Base-by-base conservation (phyloP, 2,888 invertebrate species). In the Tipula helvola region DNA sequence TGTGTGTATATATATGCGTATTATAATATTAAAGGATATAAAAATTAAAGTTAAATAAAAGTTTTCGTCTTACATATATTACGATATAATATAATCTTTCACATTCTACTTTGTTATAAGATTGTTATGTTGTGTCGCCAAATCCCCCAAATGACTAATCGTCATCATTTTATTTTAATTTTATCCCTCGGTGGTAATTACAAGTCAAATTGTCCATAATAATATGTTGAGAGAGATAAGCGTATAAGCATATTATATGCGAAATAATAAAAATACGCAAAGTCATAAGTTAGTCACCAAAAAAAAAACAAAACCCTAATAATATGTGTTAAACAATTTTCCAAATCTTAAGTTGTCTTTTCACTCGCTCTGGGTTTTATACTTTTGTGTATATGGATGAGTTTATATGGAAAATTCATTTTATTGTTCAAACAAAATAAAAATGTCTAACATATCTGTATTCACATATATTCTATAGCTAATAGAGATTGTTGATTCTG, bases 161-260 rank as follows among this genome's bases (percentile, higher is more conserved):
- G 71, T 71, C 28, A 71, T 71, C 28, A 28, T 71, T 71, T 71
- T 71, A 71, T 71, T 71, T 71, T 71, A 71, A 71, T 71, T 71
- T 71, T n/a, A 71, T 71, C 71, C 71, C 71, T 71, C 71, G 71
- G 10, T 71, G 71, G 28, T 71, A 71, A 71, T 71, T 71, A 71
- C 71, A 71, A 71, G 71, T 71, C 71, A 71, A 71, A 71, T 71
- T 71, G 71, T 71, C 71, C 71, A 71, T 71, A 71, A 71, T 71
- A 71, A 71, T 71, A 71, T 71, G 71, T 28, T 71, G 71, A 71
- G 71, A 71, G 71, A 71, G 71, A 71, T 71, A 71, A 71, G 71
- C 28, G n/a, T n/a, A 71, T 71, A 28, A 28, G 28, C 28, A 28
- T 28, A 71, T 71, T 71, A 71, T 71, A 71, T 71, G 28, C 28